These are phyloP conservation scores for Gavialis gangeticus DNA, from an alignment of 2,113 vertebrate species.

Conservation along the genomic window DNA sequence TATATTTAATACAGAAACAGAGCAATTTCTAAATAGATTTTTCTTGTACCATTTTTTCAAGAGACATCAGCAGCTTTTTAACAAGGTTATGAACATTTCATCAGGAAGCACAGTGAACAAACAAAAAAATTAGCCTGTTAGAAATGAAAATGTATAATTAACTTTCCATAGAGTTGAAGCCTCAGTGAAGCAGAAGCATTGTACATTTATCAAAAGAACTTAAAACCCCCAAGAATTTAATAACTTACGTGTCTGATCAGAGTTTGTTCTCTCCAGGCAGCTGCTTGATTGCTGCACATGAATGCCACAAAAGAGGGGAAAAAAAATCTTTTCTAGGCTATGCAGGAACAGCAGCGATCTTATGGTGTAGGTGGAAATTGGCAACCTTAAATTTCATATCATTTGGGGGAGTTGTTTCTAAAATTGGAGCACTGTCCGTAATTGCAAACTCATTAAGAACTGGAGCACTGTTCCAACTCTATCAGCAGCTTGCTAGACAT, in stretches of 20 bases:
- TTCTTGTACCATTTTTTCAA: background rate
- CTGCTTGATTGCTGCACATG: background rate
- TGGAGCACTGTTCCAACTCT: background rate
- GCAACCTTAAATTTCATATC: background rate
- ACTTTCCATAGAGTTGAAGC: background rate
- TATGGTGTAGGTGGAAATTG: background rate
- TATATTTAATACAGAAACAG: background rate
- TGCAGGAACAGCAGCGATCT: background rate
- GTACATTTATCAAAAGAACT: background rate
- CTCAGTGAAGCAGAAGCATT: background rate
- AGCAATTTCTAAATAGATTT: background rate
- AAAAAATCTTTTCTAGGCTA: background rate
- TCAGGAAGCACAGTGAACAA: background rate
- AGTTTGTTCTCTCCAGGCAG: background rate
- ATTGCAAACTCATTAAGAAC: background rate
- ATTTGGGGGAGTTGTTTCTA: background rate
- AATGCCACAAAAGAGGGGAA: background rate
- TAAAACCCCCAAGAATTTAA: background rate
- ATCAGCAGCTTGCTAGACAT: background rate
- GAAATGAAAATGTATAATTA: background rate
- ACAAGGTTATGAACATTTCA: background rate
- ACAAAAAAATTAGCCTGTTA: background rate
- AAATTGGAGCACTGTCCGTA: background rate
- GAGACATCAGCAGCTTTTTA: constrained; percentile 8
- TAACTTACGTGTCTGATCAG: background rate